phyloP scores from a whole-genome alignment of 2,888 invertebrate species.

The Lasioglossum pauxillum region DNA sequence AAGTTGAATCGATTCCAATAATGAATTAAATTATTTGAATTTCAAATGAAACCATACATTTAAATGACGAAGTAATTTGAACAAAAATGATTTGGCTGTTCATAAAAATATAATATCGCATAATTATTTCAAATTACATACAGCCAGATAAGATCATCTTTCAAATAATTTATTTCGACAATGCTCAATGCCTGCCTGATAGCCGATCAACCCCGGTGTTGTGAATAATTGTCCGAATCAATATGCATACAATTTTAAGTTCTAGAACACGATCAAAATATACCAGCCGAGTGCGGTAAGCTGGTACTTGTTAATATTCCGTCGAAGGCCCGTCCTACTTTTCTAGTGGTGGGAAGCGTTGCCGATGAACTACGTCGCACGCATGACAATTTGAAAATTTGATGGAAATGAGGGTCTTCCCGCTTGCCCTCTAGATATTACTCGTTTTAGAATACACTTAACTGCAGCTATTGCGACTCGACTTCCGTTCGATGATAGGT shows the following conservation, averaged over 20 bases:
- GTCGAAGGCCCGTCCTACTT: conserved; percentile 39
- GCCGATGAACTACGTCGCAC: conserved; percentile 27
- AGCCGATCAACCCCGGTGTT: background rate
- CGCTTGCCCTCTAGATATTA: conserved; percentile 9
- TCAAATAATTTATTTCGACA: background rate
- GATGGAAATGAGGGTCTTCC: conserved; percentile 24
- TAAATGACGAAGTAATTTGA: background rate
- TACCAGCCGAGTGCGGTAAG: conserved; percentile 10
- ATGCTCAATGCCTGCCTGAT: background rate
- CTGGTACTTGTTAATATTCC: conserved; percentile 43
- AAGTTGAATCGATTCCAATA: no score
- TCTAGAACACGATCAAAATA: conserved; percentile 27
- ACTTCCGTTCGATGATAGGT: background rate
- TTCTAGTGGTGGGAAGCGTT: conserved; percentile 44
- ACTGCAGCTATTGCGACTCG: background rate
- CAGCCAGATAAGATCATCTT: background rate
- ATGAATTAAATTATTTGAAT: background rate
- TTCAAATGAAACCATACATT: background rate
- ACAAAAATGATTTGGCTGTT: background rate
- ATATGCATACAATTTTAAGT: conserved; percentile 28
- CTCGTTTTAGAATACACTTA: background rate
- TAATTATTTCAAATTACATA: background rate
- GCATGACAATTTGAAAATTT: conserved; percentile 47
- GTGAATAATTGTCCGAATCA: background rate
- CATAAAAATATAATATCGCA: background rate